Base-by-base conservation (phyloP, 2,113 vertebrate genomes). In the Miniopterus natalensis region DNA sequence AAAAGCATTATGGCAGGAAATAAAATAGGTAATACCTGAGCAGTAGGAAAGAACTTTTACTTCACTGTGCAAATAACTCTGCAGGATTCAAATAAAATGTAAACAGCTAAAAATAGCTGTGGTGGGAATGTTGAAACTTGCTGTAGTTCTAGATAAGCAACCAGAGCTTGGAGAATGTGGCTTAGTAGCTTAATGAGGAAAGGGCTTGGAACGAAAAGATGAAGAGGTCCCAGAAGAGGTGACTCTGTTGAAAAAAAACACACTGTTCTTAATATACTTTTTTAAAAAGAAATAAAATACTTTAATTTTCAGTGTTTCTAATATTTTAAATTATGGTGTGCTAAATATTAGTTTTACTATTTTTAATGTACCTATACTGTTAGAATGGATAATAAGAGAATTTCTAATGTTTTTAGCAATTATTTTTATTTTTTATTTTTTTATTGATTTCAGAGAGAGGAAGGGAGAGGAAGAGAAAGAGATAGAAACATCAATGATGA, bases 301-400 rank as follows among this genome's bases (percentile, higher is more conserved):
- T 20, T 85, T 88, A 66, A 78, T 66, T 79, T 90, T 92, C 20
- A 84, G 4, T 31, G 27, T 89, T 74, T 89, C 42, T 42, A 36
- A 11, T 57, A 40, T 25, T 71, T 74, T 88, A 84, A 10, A 84
- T 73, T 51, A 59, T 8, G 68, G 27, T 42, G 7, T 27, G 8
- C 11, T 88, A 79, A 68, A 27, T 74, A 23, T 61, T 55, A 49
- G 23, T 61, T 74, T 95, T 47, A 90, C 21, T 79, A 14, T 79
- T 81, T 92, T 89, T 49, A 15, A 66, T 13, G 10, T 29, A 73
- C 17, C 4, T 51, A 49, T 78, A 65, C 10, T 59, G 78, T 42
- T 86, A 92, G 71, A 88, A 71, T 10, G 63, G 29, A 92, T 29
- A 85, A 2, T 85, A 63, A 77, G 23, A 88, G 3, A 55, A 61